These are phyloP conservation scores for Scomberomorus guttatus DNA, from an alignment of 2,797 vertebrate genomes.

Conservation along the genomic window DNA sequence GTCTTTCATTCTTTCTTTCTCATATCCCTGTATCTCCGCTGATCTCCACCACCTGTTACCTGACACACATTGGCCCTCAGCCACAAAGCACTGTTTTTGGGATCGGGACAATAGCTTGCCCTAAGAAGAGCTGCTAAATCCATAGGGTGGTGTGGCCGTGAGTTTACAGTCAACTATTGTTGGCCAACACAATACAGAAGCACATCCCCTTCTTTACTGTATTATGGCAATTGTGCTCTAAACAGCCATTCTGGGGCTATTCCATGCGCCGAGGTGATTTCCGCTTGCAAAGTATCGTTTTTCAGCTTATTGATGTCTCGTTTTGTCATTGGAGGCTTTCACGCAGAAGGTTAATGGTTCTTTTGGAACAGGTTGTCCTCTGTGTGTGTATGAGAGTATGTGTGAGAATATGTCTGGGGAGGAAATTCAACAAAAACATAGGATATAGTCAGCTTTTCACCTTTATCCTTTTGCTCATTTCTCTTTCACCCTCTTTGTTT, in stretches of 20 bases:
- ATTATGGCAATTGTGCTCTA: conserved; percentile 70
- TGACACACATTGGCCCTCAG: conserved; percentile 77
- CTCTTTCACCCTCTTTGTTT: conserved; percentile 64
- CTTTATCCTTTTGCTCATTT: conserved; percentile 59
- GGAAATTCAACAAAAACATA: conserved; percentile 67
- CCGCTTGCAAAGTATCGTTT: conserved; percentile 78
- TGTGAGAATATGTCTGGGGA: conserved; percentile 54
- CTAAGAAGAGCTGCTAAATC: conserved; percentile 73
- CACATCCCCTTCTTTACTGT: conserved; percentile 72
- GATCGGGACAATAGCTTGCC: conserved; percentile 72
- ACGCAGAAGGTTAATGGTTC: conserved; percentile 75
- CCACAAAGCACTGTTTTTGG: conserved; percentile 69
- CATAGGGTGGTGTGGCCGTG: conserved; percentile 72
- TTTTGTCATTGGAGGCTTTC: conserved; percentile 81
- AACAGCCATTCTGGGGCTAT: conserved; percentile 72
- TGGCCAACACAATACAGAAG: conserved; percentile 76
- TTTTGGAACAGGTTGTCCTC: conserved; percentile 73
- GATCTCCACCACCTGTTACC: conserved; percentile 77
- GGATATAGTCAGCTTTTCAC: conserved; percentile 66
- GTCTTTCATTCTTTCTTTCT: conserved; percentile 32
- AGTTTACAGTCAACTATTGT: conserved; percentile 82
- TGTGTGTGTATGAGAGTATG: conserved; percentile 41
- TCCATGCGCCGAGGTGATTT: conserved; percentile 78
- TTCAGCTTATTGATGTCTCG: conserved; percentile 84
- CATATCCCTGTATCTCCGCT: conserved; percentile 45